phyloP scores from a whole-genome alignment of 2,113 vertebrate genomes.

The Nycticebus coucang region DNA sequence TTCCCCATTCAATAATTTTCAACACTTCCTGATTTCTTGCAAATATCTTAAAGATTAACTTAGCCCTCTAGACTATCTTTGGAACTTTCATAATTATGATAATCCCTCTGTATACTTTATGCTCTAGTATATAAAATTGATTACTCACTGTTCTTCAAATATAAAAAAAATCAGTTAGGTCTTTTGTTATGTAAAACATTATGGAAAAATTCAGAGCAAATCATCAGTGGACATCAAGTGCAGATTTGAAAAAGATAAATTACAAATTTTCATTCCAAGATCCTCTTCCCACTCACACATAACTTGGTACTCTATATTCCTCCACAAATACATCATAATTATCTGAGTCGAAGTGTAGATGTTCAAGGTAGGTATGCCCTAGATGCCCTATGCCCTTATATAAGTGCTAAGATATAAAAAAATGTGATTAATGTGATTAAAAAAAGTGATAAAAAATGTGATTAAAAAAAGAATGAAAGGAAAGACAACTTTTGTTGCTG shows the following conservation, averaged over 20 bases:
- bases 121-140: background rate
- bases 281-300: background rate
- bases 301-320: background rate
- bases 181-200: background rate
- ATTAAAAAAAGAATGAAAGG: background rate
- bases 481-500: background rate
- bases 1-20: constrained; percentile 2
- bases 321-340: background rate
- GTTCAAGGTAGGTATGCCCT: background rate
- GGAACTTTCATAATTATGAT: background rate
- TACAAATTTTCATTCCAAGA: background rate
- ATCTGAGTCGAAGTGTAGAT: background rate
- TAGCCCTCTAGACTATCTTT: background rate
- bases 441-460: no score
- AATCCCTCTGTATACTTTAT: background rate
- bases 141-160: background rate
- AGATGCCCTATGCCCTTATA: no score
- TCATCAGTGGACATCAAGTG: background rate
- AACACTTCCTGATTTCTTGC: background rate
- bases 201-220: background rate
- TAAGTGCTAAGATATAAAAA: no score
- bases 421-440: no score
- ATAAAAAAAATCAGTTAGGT: background rate
- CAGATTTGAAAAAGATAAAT: constrained; percentile 53
- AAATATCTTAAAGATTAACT: background rate